These are phyloP conservation scores for Siniperca undulata DNA, from an alignment of 2,797 vertebrate genomes.

Conservation along the genomic window DNA sequence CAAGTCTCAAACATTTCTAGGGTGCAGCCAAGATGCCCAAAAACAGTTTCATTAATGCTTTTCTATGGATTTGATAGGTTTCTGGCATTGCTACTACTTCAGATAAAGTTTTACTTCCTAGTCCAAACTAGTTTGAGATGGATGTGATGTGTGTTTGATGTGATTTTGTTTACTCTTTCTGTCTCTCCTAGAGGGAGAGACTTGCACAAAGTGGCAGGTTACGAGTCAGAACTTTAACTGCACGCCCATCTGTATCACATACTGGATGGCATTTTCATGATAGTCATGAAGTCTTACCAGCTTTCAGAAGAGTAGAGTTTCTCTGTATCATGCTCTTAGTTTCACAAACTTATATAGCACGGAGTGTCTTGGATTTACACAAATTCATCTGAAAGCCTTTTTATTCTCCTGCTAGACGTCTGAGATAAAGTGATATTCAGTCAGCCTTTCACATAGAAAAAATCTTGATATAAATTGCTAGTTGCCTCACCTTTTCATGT, in stretches of 20 bases:
- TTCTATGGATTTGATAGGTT: constrained; percentile 81
- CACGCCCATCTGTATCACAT: constrained; percentile 59
- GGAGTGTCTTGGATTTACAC: constrained; percentile 61
- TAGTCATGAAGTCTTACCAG: constrained; percentile 43
- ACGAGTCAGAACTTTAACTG: constrained; percentile 69
- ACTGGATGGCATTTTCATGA: constrained; percentile 60
- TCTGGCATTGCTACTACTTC: constrained; percentile 75
- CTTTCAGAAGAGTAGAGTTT: constrained; percentile 53
- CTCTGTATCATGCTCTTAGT: constrained; percentile 55
- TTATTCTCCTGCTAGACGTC: constrained; percentile 55
- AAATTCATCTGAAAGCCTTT: constrained; percentile 66
- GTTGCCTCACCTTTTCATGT: constrained; percentile 61
- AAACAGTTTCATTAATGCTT: constrained; percentile 84
- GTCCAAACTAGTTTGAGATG: constrained; percentile 80
- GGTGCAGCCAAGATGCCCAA: constrained; percentile 82
- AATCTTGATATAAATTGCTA: constrained; percentile 63
- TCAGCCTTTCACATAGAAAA: constrained; percentile 71
- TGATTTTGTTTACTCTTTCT: constrained; percentile 76
- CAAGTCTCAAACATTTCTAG: constrained; percentile 78
- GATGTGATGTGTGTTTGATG: constrained; percentile 82
- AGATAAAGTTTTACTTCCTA: constrained; percentile 80
- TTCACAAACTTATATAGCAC: constrained; percentile 63
- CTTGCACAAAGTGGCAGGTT: constrained; percentile 69
- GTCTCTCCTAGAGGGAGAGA: constrained; percentile 71
- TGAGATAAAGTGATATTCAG: constrained; percentile 73